Conservation (phyloP, 2,888 invertebrate genomes). For the Mesodorylaimus sp. region DNA sequence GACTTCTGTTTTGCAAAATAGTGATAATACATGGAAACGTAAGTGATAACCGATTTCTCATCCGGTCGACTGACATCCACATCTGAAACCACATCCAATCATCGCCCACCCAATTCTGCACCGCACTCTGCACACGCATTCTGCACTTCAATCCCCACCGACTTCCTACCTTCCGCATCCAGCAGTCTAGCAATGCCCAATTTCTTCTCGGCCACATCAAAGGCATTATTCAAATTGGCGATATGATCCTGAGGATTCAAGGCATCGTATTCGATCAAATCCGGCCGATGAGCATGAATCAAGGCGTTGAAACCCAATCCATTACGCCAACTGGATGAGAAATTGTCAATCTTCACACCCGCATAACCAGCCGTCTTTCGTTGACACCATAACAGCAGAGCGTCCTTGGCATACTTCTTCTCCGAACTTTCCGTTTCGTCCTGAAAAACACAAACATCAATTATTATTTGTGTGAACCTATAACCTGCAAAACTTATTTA, state of each 20-base stretch:
- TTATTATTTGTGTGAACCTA: too few species aligned
- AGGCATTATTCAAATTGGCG: slow-evolving; percentile 90
- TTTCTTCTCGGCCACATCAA: slow-evolving; percentile 76
- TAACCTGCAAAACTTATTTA: neutral
- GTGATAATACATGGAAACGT: slow-evolving; percentile 96
- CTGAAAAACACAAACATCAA: slow-evolving; percentile 36
- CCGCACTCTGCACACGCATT: too few species aligned
- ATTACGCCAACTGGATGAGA: slow-evolving; percentile 68
- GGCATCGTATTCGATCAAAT: slow-evolving; percentile 51
- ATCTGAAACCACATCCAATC: slow-evolving; percentile 40
- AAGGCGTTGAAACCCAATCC: slow-evolving; percentile 95
- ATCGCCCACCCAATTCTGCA: too few species aligned
- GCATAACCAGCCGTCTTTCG: slow-evolving; percentile 79
- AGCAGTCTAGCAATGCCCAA: slow-evolving; percentile 70
- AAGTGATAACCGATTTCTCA: slow-evolving; percentile 96
- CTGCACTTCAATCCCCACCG: too few species aligned
- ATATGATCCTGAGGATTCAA: slow-evolving; percentile 64
- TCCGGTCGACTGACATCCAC: slow-evolving; percentile 82
- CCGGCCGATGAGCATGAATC: slow-evolving; percentile 88
- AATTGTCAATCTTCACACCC: slow-evolving; percentile 37
- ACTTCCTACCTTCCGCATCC: slow-evolving; percentile 72
- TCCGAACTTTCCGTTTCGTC: slow-evolving; percentile 90
- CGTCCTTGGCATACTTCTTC: slow-evolving; percentile 96
- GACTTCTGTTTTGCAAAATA: slow-evolving; percentile 98
- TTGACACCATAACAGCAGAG: slow-evolving; percentile 91